Evolutionary conservation across 2,113 vertebrate genomes (phyloP).

Genomic region (Esox niger): DNA sequence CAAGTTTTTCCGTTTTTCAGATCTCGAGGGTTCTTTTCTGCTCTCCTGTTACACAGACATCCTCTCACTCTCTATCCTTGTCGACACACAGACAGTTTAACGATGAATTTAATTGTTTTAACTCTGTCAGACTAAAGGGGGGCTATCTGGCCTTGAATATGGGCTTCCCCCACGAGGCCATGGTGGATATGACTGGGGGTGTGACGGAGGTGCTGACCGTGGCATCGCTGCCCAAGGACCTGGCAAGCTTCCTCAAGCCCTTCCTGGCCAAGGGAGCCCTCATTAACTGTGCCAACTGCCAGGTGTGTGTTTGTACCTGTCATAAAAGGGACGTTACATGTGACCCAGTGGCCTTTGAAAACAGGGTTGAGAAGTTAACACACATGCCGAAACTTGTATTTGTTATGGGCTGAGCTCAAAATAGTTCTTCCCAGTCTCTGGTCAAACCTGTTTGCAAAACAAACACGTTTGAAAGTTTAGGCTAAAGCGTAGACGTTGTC

Average conservation of each 20-base stretch:
- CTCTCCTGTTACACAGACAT: background rate
- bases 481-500: too few relatives aligned
- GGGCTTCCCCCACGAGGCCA: constrained; percentile 76
- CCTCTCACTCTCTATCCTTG: too few relatives aligned
- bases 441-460: too few relatives aligned
- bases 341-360: too few relatives aligned
- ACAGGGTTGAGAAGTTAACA: too few relatives aligned
- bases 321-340: too few relatives aligned
- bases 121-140: constrained; percentile 68
- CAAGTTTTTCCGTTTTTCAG: background rate
- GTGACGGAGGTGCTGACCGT: constrained; percentile 61
- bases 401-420: too few relatives aligned
- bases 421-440: too few relatives aligned
- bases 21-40: background rate
- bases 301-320: constrained; percentile 46
- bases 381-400: too few relatives aligned
- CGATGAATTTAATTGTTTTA: too few relatives aligned
- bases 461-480: too few relatives aligned
- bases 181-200: constrained; percentile 76
- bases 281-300: constrained; percentile 72
- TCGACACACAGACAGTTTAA: too few relatives aligned
- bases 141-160: constrained; percentile 73
- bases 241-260: constrained; percentile 45
- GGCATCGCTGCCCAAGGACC: constrained; percentile 34
- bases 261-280: constrained; percentile 69